Evolutionary conservation across 2,888 invertebrate genomes (phyloP), one percentile per base, ranked within the genome.

Genomic region (Podotricha telesiphe): DNA sequence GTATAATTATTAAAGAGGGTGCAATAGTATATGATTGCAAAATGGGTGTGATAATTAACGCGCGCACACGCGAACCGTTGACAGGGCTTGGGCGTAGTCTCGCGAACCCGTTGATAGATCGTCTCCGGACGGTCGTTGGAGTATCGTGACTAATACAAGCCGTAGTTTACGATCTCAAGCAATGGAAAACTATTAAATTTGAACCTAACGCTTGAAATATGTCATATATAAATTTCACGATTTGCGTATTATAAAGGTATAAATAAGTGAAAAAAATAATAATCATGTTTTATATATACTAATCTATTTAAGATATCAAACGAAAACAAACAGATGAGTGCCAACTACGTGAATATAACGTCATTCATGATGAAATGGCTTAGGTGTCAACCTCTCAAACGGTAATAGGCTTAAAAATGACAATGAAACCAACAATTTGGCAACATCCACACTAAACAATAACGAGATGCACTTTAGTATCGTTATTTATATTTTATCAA

Each of bases 21-120:
- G 20, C 22, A 50, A 13, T 42, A 42, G 50, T 67, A 62, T 65
- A 45, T 70, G 71, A 71, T 70, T 69, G 67, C 63, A 66, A 75
- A 76, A 76, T 78, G 76, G 75, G 80, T 80, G 87, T 80, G 87
- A 84, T 89, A 88, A 91, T 89, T 83, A 89, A 87, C 86, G 82
- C 73, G 82, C 73, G 79, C 74, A 73, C 74, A 45, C 68, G 69
- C 72, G 79, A 83, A 81, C 85, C 78, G 89, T 80, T 82, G 87
- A 88, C 84, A 84, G 80, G 82, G 74, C 76, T 73, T 59, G 65
- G 77, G 75, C 78, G 75, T 77, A 72, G 75, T 74, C 78, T 53
- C 76, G 79, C 77, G 76, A 71, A 70, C 71, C 73, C 78, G 90
- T 77, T 85, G 90, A 90, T 81, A 76, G 88, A 88, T 82, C 75